Conservation (phyloP, 1,140 invertebrate species). For the Ostrea edulis region DNA sequence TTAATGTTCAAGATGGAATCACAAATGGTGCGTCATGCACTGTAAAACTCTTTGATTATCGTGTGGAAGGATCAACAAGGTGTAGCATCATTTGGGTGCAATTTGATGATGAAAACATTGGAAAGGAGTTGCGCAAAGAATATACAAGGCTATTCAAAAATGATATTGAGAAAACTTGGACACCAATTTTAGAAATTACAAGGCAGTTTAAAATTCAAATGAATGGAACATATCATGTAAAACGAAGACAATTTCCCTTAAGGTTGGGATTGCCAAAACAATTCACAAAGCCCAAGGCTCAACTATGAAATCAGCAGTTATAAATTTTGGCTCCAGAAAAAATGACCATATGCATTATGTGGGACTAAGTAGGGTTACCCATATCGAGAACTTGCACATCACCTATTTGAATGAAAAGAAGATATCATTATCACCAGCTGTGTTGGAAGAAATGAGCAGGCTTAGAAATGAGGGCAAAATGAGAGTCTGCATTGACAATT, state of each 20-base stretch:
- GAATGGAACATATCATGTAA: slow-evolving; percentile 21
- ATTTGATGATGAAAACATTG: slow-evolving; percentile 53
- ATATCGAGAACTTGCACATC: slow-evolving; percentile 45
- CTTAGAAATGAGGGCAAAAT: slow-evolving; percentile 44
- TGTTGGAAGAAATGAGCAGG: slow-evolving; percentile 58
- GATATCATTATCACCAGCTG: slow-evolving; percentile 47
- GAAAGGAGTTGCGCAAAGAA: slow-evolving; percentile 43
- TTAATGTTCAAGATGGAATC: slow-evolving; percentile 57
- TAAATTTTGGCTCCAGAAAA: slow-evolving; percentile 48
- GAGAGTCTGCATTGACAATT: slow-evolving; percentile 26
- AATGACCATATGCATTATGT: slow-evolving; percentile 54
- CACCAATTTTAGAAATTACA: slow-evolving; percentile 58
- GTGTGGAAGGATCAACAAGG: slow-evolving; percentile 17
- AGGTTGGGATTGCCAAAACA: slow-evolving; percentile 41
- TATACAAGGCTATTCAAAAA: slow-evolving; percentile 54
- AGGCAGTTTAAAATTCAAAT: slow-evolving; percentile 37
- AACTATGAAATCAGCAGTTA: slow-evolving; percentile 41
- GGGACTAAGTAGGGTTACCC: slow-evolving; percentile 46
- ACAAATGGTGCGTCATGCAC: slow-evolving; percentile 61
- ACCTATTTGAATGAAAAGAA: slow-evolving; percentile 51
- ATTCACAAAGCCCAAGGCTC: slow-evolving; percentile 53
- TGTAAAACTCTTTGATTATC: slow-evolving; percentile 54
- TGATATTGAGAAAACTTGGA: slow-evolving; percentile 50
- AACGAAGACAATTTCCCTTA: slow-evolving; percentile 48
- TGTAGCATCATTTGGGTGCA: slow-evolving; percentile 59